Base-by-base conservation (phyloP, 1,140 invertebrate genomes). In the Tribolium castaneum region DNA sequence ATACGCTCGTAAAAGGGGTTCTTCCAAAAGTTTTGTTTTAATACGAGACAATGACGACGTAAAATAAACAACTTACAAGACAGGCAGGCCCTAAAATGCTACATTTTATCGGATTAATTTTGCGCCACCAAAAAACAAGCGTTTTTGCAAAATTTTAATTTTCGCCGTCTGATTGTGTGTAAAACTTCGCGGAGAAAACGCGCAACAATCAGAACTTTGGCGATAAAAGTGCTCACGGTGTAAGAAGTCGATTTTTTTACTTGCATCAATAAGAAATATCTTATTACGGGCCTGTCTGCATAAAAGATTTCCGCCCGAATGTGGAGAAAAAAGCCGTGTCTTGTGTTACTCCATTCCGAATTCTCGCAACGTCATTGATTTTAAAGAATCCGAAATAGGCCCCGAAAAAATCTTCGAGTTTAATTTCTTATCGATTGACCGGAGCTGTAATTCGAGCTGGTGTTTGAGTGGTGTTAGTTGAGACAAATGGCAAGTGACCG, bases 351-450 rank as follows among this genome's bases (percentile, higher is more conserved):
- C 54, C 54, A 13, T 30, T 35, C 9, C 3, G 59, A 35, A 66
- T 66, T 66, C 34, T 35, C 3, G 59, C 59, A 66, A 66, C 59
- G 59, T 66, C 59, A 66, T 14, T 66, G 59, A 66, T 66, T 66
- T 66, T 66, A 66, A 66, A 66, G 59, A 66, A 66, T 66, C 59
- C n/a, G 25, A 35, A 66, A 59, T 22, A 3, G 59, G 59, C 59
- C 25, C 59, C 22, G 59, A 12, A 66, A 66, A 66, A 25, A 66
- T 66, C 39, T 66, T 35, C 34, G 10, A 35, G 10, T 66, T 66
- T 66, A 66, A 66, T 66, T 66, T 34, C 59, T 35, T 66, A 66
- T 66, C 59, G 59, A 30, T 35, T 35, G 14, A 34, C 14, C 30
- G 3, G 30, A 35, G 22, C 34, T 35, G 59, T 66, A 66, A 66